Evolutionary conservation across 2,888 invertebrate genomes (phyloP).

Genomic region (Atethmia centrago): DNA sequence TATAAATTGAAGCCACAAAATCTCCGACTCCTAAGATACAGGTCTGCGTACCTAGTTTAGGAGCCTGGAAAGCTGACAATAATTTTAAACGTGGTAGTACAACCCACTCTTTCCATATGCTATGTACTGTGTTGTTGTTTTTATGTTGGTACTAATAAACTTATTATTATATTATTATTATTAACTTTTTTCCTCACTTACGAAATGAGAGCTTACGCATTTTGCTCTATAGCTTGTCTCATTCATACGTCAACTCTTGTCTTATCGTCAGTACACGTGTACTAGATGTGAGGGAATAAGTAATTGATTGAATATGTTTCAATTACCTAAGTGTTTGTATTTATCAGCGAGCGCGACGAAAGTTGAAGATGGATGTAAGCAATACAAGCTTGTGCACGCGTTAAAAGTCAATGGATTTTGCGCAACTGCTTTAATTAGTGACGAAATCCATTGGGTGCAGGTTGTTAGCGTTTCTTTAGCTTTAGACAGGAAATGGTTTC

Average conservation of each 20-base stretch:
- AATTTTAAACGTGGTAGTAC: no score
- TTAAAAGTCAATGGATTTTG: slow-evolving; percentile 48
- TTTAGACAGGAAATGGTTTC: not conserved
- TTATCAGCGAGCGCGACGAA: slow-evolving; percentile 57
- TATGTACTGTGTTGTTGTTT: no score
- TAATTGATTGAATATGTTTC: slow-evolving; percentile 58
- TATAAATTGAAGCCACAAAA: no score
- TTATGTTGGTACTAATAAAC: no score
- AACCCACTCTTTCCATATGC: no score
- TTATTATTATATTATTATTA: no score
- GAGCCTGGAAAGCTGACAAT: no score
- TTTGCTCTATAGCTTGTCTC: not conserved
- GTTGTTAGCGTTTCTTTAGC: not conserved
- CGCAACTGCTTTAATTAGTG: slow-evolving; percentile 51
- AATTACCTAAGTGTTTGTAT: slow-evolving; percentile 61
- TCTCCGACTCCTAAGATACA: no score
- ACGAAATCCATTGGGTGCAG: slow-evolving; percentile 29
- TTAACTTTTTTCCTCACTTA: not conserved
- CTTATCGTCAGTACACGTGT: slow-evolving; percentile 52
- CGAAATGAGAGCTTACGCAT: not conserved
- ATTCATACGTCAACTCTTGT: slow-evolving; percentile 37
- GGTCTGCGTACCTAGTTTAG: no score
- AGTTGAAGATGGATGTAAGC: slow-evolving; percentile 46
- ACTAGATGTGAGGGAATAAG: slow-evolving; percentile 48
- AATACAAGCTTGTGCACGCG: slow-evolving; percentile 49